Conservation (phyloP, 2,797 vertebrate species). For the Coregonus sp. region DNA sequence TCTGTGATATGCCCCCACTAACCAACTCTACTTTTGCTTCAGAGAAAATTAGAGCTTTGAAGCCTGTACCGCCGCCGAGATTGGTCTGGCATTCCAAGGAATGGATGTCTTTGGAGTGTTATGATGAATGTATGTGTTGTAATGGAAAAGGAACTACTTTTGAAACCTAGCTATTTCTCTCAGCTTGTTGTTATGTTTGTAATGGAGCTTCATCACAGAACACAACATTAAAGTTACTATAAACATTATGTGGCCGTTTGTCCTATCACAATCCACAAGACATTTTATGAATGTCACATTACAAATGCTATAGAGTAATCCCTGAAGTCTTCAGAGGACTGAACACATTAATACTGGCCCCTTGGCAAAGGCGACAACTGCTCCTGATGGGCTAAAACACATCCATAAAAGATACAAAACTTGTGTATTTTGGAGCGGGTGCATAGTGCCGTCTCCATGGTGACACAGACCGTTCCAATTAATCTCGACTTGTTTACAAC, state of each 20-base stretch:
- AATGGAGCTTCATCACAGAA: background rate
- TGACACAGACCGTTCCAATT: background rate
- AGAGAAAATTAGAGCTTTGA: background rate
- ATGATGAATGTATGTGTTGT: background rate
- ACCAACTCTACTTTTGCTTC: background rate
- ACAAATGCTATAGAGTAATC: no score
- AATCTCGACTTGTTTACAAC: background rate
- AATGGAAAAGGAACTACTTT: background rate
- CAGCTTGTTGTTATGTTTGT: constrained; percentile 1
- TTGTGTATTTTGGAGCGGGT: background rate
- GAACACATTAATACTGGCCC: background rate
- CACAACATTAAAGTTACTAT: background rate
- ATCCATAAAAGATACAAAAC: no score
- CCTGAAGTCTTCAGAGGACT: background rate
- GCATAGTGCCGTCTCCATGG: background rate
- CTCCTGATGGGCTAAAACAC: background rate
- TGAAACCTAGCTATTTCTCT: background rate
- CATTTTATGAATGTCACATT: no score
- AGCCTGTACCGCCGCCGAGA: background rate
- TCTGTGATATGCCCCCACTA: background rate
- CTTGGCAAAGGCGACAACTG: no score
- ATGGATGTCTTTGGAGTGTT: background rate
- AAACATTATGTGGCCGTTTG: no score
- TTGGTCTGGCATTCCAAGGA: background rate
- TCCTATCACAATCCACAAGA: no score